These are phyloP conservation scores for Neomorphus geoffroyi DNA, from an alignment of 2,797 vertebrate species.

Conservation along the genomic window DNA sequence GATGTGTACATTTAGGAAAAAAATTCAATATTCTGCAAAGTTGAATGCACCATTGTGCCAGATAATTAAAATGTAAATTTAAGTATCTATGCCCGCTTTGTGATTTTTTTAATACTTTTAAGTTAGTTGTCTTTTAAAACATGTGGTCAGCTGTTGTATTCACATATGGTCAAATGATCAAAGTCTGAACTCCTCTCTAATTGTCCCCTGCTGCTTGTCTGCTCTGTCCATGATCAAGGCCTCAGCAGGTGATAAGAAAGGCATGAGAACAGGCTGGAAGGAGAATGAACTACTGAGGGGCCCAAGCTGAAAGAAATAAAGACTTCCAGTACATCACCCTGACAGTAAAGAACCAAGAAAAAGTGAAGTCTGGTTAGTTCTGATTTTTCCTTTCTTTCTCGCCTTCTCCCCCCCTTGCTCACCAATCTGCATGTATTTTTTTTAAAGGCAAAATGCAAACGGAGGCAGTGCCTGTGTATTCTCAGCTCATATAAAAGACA, in stretches of 20 bases:
- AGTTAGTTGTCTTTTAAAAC: constrained; percentile 98
- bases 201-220: constrained; percentile 98
- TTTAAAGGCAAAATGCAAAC: constrained; percentile 70
- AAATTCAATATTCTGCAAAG: constrained; percentile 78
- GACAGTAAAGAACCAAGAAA: constrained; percentile 95
- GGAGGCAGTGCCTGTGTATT: constrained; percentile 17
- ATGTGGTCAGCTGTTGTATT: constrained; percentile 99
- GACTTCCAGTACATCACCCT: constrained; percentile 99
- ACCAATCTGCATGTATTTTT: constrained; percentile 74
- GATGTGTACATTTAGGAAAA: constrained; percentile 62
- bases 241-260: constrained; percentile 99
- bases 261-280: constrained; percentile 96
- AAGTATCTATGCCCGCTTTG: constrained; percentile 84
- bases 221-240: constrained; percentile 98
- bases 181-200: constrained; percentile 97
- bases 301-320: constrained; percentile 98
- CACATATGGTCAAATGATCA: constrained; percentile 99
- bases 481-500: constrained; percentile 56
- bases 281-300: constrained; percentile 95
- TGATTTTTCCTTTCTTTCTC: constrained; percentile 74
- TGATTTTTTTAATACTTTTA: constrained; percentile 82
- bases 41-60: constrained; percentile 78
- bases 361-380: constrained; percentile 93
- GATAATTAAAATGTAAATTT: constrained; percentile 89
- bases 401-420: constrained; percentile 56